Base-by-base conservation (phyloP, 2,888 invertebrate species). In the Tipula helvola region DNA sequence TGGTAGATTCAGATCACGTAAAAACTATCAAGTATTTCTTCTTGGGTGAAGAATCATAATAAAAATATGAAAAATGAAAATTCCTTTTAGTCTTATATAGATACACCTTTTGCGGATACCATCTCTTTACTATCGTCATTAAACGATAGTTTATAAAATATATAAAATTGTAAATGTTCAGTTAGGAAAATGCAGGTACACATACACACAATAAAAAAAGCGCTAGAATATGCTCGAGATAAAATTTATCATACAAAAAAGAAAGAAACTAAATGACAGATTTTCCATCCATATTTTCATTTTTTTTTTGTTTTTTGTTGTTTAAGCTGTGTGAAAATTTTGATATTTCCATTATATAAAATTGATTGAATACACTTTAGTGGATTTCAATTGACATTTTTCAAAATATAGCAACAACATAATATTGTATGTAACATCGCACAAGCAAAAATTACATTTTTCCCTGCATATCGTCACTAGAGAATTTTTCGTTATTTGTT, bases 311-410 rank as follows among this genome's bases (percentile, higher is more conserved):
- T n/a, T n/a, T n/a, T n/a, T n/a, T n/a, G n/a, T n/a, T 28, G 16
- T 57, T 57, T 57, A 57, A 57, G 52, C 52, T 71, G 71, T 71
- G 71, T 71, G 71, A 28, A 71, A 71, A 71, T 71, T 71, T 71
- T 71, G 28, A 71, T 71, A 71, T 71, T 71, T 71, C 28, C 71
- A 71, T 71, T 71, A 18, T 71, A 71, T 28, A 71, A 71, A 71
- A 71, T 71, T 71, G 71, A 71, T 71, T 71, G 71, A 71, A 71
- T 71, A 71, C 71, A 71, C 71, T 71, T 71, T 71, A 71, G 71
- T 71, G 71, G 28, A 71, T 71, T 71, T 71, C 71, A 71, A 71
- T 28, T 18, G 71, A 71, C 18, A 71, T 71, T 71, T 71, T 71
- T 57, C 16, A 16, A 16, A 57, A 12, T 16, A 44, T 10, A 57